Evolutionary conservation across 2,797 vertebrate genomes (phyloP), one percentile per base, ranked within the genome.

Genomic region (Buceros bicornis): DNA sequence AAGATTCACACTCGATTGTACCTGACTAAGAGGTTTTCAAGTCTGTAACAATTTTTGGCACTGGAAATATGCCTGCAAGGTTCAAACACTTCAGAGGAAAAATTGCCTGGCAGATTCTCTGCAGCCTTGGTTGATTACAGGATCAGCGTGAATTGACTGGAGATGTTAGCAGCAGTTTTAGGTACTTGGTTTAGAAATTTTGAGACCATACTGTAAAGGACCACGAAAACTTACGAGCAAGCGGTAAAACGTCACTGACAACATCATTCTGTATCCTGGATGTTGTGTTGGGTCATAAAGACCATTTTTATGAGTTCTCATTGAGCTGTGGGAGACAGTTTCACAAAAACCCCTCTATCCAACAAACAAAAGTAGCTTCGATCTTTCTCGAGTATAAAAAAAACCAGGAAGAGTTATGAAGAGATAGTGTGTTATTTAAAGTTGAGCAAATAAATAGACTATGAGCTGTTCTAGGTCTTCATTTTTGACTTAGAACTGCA

Each of bases 11-110:
- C 69, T 81, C 93, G 85, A 95, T 97, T 98, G 97, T 98, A 97
- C 97, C 97, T 97, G 98, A 98, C 98, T 83, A 87, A 91, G 98
- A 98, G 92, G 95, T 87, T 91, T 90, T 78, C 81, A 78, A 78
- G 93, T 85, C 78, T 76, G 37, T 93, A 95, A 96, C 93, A 79
- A 95, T 89, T 97, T 95, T 89, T 94, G 87, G 92, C 94, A 90
- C 78, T 91, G 90, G 94, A 96, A 98, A 81, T 91, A 94, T 89
- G 90, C 95, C 91, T 90, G 72, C 76, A 96, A 97, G 94, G 81
- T 83, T 91, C 91, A 89, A 94, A 86, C 65, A 54, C 64, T 90
- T 96, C 72, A 76, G 22, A 95, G 71, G 37, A 76, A 84, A 91
- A 96, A 91, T 57, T 91, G 78, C 78, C 66, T 72, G 18, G 83